Evolutionary conservation across 53 echinoderm and acorn worm genomes (phyloP), one percentile per base, ranked within the genome.

Genomic region (Paracentrotus lividus): DNA sequence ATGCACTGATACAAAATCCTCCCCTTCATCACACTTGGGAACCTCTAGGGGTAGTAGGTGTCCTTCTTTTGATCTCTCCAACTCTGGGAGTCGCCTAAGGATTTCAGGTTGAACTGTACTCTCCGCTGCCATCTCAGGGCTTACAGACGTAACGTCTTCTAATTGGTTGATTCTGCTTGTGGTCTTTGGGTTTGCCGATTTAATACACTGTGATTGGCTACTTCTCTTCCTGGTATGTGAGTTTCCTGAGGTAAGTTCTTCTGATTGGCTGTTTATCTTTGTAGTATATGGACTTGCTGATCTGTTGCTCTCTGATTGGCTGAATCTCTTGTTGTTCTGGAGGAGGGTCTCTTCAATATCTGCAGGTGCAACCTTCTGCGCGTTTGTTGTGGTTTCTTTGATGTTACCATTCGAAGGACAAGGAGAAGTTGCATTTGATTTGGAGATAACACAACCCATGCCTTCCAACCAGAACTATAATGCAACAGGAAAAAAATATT

Each of bases 1-100:
- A 15, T 93, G 94, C 8, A 94, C 88, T 33, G 96, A 93, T 84
- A 95, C 88, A 67, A 94, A 95, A 32, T 95, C 96, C 6, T 98
- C 96, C 6, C 84, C 93, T 0, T 68, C 81, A 60, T 85, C 66
- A 49, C 38, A 60, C 23, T 54, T 72, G 26, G 95, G 81, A 21
- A 94, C 93, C 61, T 20, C 49, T 64, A 88, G 56, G 18, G 93
- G 90, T 15, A 93, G 38, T 16, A 94, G 68, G 55, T 93, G 90
- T 32, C 96, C 96, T 42, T 81, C 75, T 5, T 81, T 85, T 0
- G 88, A 88, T 49, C 57, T 94, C 27, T 55, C 53, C 21, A 91
- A 45, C 23, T 85, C 57, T 72, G 94, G 95, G 36, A 72, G 72
- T 21, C 72, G 38, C 20, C 38, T 16, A 38, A 10, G 72, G 72